A percentile compares a stretch with the other conserved stretches of the same genome.
Conservation (phyloP, 2,113 vertebrate genomes). For the Alces alces region DNA sequence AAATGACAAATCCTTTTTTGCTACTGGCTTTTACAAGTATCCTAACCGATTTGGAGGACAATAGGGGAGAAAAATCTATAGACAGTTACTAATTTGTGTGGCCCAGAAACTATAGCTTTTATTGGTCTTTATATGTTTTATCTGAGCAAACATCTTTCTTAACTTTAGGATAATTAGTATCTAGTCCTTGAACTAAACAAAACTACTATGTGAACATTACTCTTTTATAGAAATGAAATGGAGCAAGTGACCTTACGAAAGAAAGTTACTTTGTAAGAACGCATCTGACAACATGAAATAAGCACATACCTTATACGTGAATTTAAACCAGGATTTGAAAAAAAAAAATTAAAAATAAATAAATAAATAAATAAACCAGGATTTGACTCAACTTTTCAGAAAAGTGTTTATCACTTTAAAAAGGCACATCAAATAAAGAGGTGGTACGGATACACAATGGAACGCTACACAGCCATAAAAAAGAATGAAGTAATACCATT, state of each 20-base stretch:
- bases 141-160: neutral
- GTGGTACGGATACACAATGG: neutral
- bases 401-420: neutral
- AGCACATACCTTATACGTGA: neutral
- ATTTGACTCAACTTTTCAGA: neutral
- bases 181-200: neutral
- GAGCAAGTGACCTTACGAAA: neutral
- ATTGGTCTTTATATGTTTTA: neutral
- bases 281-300: neutral
- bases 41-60: neutral
- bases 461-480: neutral
- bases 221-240: neutral
- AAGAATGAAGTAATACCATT: neutral
- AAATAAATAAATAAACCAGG: no score
- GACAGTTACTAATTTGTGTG: neutral
- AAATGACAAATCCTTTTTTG: neutral
- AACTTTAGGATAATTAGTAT: neutral
- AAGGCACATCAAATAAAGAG: neutral
- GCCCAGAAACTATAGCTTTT: neutral
- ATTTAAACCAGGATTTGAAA: neutral
- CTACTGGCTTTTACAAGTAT: neutral
- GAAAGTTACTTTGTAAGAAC: neutral
- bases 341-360: no score
- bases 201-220: neutral
- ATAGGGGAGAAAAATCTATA: neutral